Base-by-base conservation (phyloP, 2,888 invertebrate genomes). In the Chymomyza procnemis region DNA sequence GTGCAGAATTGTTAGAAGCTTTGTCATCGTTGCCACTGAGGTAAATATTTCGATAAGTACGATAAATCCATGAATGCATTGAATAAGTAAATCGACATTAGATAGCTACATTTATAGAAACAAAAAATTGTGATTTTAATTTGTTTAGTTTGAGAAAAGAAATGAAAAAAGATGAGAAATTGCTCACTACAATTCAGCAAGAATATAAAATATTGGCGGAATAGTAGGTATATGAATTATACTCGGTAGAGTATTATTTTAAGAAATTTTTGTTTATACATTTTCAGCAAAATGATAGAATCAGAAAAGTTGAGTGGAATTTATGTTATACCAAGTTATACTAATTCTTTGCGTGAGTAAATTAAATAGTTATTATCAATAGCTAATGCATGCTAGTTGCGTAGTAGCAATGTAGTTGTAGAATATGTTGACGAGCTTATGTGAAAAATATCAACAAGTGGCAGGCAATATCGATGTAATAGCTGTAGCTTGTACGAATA, bases 161-260 rank as follows among this genome's bases (percentile, higher is more conserved):
- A 0, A 80, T 78, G 34, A 88, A 81, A 69, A 81, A 82, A 22
- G 89, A 92, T 69, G 93, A 93, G 68, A 95, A 94, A 89, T 91
- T 95, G 66, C 94, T 95, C 89, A 94, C 94, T 55, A 93, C 94
- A 78, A 96, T 95, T 89, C 94, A 96, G 87, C 95, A 96, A 89
- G 97, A 98, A 91, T 97, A 97, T 88, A 94, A 95, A 81, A 95
- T 97, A 79, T 93, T 97, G 91, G 96, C 97, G 3, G 97, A 98
- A 92, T 98, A 97, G 97, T 97, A 93, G 94, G 96, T 93, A 58
- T 12, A 61, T 4, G 46, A 52, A 21, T 22, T 54, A 63, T 66
- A 61, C n/a, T 26, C 14, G 61, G 18, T 0, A n/a, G 6, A 22
- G 4, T 18, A 4, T 16, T 34, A 55, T 30, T 12, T 0, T 19